Evolutionary conservation across 2,113 vertebrate genomes (phyloP).

Genomic region (Cyprinodon tularosa): DNA sequence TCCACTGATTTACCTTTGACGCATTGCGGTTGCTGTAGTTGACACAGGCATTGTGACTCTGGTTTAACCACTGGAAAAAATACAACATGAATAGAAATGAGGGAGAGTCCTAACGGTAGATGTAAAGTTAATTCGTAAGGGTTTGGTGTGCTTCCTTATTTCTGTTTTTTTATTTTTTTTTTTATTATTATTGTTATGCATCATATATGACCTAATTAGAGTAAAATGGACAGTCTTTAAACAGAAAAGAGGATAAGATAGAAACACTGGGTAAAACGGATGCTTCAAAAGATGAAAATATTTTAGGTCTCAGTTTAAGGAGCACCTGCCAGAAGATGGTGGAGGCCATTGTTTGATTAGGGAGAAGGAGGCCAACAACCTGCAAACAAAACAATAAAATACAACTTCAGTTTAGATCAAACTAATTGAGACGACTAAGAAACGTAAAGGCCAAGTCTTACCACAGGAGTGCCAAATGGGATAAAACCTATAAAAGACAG

Average conservation of each 20-base stretch:
- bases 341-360: constrained; percentile 89
- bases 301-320: not conserved
- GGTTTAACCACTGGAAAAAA: constrained; percentile 88
- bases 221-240: no score
- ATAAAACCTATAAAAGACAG: constrained; percentile 85
- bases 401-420: not conserved
- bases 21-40: constrained; percentile 96
- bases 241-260: not conserved
- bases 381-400: constrained; percentile 45
- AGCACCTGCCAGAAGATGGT: constrained; percentile 94
- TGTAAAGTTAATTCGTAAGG: not conserved
- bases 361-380: constrained; percentile 95
- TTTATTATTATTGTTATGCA: not conserved
- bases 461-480: constrained; percentile 93
- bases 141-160: not conserved
- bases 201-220: not conserved
- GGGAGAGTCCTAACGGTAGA: not conserved
- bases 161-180: not conserved
- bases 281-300: not conserved
- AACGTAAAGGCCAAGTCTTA: constrained; percentile 73
- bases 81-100: not conserved
- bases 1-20: constrained; percentile 80
- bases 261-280: not conserved
- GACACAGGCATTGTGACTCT: constrained; percentile 95
- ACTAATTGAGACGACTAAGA: not conserved